These are phyloP conservation scores for Borostomias antarcticus DNA, from an alignment of 2,797 vertebrate genomes.

Conservation along the genomic window DNA sequence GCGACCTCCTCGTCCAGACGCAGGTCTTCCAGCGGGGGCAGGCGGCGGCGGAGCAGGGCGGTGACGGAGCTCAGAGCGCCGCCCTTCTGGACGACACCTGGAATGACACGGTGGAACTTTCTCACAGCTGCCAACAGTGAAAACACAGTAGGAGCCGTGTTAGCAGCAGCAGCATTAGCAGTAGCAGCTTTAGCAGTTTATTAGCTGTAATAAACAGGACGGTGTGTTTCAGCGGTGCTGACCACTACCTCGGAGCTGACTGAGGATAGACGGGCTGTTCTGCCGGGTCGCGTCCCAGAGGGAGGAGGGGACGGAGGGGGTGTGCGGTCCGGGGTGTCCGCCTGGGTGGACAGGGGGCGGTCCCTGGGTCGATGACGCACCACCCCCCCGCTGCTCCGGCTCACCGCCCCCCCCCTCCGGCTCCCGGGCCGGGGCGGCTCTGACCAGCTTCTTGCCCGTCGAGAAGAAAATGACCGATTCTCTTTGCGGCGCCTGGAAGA, in stretches of 20 bases:
- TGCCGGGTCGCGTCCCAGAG: neutral
- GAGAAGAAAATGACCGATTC: conserved; percentile 81
- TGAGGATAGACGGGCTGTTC: conserved; percentile 12
- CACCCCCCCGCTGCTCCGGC: conserved; percentile 2
- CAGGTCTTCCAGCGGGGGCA: conserved; percentile 66
- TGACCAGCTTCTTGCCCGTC: conserved; percentile 61
- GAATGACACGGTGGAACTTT: neutral
- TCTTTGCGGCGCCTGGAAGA: conserved; percentile 65
- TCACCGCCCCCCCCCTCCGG: conserved; percentile 10
- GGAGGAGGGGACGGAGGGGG: neutral
- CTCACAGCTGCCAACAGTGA: neutral
- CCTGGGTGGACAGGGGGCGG: neutral
- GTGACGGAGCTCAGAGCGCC: conserved; percentile 35
- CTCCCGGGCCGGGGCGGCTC: conserved; percentile 44
- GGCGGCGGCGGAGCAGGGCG: conserved; percentile 57
- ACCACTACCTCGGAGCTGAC: conserved; percentile 59
- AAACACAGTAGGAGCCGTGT: too few species aligned
- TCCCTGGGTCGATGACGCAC: conserved; percentile 11
- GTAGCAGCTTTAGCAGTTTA: neutral
- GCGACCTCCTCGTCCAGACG: conserved; percentile 78
- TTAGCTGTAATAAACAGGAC: too few species aligned
- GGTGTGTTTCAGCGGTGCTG: neutral
- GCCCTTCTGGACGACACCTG: conserved; percentile 50
- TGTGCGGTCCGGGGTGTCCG: neutral
- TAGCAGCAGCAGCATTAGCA: too few species aligned